Evolutionary conservation across 2,888 invertebrate species (phyloP).

Genomic region (Drosophila merina): DNA sequence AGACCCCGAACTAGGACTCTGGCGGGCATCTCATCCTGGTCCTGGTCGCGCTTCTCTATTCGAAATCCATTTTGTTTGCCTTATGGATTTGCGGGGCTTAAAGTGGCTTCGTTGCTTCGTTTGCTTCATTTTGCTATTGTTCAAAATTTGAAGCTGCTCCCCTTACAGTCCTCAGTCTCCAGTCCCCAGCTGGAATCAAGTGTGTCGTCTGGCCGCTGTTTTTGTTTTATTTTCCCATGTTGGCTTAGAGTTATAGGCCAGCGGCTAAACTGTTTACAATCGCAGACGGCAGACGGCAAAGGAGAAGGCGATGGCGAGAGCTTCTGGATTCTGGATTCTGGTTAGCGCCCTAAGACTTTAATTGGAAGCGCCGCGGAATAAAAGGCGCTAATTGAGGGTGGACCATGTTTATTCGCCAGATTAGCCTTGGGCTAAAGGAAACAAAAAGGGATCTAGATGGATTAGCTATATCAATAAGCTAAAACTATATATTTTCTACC

Average conservation of each 20-base stretch:
- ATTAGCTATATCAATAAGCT: conserved; percentile 21
- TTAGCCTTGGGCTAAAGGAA: conserved; percentile 10
- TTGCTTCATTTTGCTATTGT: conserved; percentile 79
- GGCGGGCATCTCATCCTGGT: conserved; percentile 32
- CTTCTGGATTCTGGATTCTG: conserved; percentile 29
- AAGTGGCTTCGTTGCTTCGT: conserved; percentile 82
- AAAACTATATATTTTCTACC: not conserved
- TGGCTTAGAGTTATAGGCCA: conserved; percentile 76
- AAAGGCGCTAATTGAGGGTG: conserved; percentile 49
- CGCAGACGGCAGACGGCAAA: conserved; percentile 11
- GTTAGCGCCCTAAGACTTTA: conserved; percentile 54
- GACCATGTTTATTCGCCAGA: conserved; percentile 26
- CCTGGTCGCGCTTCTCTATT: conserved; percentile 63
- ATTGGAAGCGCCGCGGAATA: conserved; percentile 64
- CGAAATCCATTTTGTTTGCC: conserved; percentile 82
- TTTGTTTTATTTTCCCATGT: conserved; percentile 76
- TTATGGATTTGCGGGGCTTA: conserved; percentile 83
- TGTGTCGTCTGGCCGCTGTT: conserved; percentile 59
- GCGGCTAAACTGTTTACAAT: conserved; percentile 73
- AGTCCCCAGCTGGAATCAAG: conserved; percentile 36
- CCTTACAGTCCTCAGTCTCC: conserved; percentile 10
- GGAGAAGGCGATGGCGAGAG: conserved; percentile 12
- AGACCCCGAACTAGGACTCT: not conserved
- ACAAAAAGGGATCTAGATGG: not conserved
- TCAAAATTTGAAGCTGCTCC: conserved; percentile 70